Evolutionary conservation across 2,797 vertebrate species (phyloP).

Genomic region (Chaunax sp.): DNA sequence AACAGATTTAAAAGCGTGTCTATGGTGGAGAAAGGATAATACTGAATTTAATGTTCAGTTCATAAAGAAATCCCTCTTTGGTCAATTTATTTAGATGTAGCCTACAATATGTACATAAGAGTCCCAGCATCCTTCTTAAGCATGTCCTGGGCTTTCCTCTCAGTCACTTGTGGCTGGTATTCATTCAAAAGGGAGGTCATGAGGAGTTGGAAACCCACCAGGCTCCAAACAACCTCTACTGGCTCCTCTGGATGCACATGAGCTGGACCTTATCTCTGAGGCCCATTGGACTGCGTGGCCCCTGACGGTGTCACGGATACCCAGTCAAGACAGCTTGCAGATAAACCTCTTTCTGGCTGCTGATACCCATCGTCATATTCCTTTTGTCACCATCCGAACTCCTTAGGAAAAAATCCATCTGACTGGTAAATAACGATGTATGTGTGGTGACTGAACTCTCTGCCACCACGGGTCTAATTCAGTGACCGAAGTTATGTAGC

Average conservation of each 20-base stretch:
- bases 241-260: conserved; percentile 37
- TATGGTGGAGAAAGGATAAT: background rate
- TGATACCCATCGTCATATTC: background rate
- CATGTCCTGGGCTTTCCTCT: too few species aligned
- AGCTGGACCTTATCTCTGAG: conserved; percentile 35
- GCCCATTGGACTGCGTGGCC: too few species aligned
- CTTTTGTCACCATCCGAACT: too few species aligned
- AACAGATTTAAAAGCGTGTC: background rate
- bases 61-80: too few species aligned
- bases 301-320: too few species aligned
- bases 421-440: conserved; percentile 14
- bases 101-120: too few species aligned
- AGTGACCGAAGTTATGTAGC: too few species aligned
- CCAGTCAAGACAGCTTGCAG: conserved; percentile 21
- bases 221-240: conserved; percentile 45
- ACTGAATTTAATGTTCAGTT: too few species aligned
- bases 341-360: conserved; percentile 37
- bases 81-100: too few species aligned
- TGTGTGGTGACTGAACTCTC: conserved; percentile 1
- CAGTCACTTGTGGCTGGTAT: too few species aligned
- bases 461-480: background rate
- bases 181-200: conserved; percentile 36
- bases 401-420: background rate
- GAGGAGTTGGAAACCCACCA: conserved; percentile 27
- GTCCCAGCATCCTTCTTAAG: too few species aligned